Percentiles rank a stretch among this genome's conserved stretches.
phyloP scores from a whole-genome alignment of 2,113 vertebrate genomes.

The Melanostigma gelatinosum region DNA sequence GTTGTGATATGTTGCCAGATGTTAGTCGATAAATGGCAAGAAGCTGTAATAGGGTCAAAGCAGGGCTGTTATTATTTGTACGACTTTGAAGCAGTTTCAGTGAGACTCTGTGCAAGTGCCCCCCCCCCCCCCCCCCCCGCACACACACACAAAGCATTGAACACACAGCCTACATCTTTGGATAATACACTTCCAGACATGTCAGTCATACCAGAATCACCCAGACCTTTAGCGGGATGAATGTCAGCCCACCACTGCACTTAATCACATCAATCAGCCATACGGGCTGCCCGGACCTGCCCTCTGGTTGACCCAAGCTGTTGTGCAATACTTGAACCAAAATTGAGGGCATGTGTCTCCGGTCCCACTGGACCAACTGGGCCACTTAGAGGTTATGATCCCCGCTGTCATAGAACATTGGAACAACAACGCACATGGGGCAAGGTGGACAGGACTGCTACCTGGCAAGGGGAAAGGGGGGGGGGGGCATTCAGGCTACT shows the following conservation, averaged over 20 bases:
- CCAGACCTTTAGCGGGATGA: slow-evolving; percentile 10
- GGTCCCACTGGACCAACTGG: slow-evolving; percentile 59
- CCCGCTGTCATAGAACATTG: slow-evolving; percentile 42
- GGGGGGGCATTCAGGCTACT: background rate
- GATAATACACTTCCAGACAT: slow-evolving; percentile 18
- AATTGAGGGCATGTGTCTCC: slow-evolving; percentile 56
- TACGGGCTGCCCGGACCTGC: slow-evolving; percentile 59
- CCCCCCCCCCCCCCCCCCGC: slow-evolving; percentile 1
- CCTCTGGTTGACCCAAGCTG: slow-evolving; percentile 72
- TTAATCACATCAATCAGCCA: slow-evolving; percentile 62
- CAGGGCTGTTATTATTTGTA: slow-evolving; percentile 4
- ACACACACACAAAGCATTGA: slow-evolving; percentile 12
- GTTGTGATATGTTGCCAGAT: slow-evolving; percentile 30
- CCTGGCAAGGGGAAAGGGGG: background rate
- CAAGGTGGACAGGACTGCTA: slow-evolving; percentile 21
- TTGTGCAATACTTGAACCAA: slow-evolving; percentile 73
- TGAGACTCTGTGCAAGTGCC: background rate
- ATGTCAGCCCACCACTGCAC: slow-evolving; percentile 34
- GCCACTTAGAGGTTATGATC: slow-evolving; percentile 60
- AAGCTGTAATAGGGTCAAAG: slow-evolving; percentile 11
- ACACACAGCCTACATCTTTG: background rate
- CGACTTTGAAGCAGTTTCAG: slow-evolving; percentile 17
- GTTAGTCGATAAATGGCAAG: slow-evolving; percentile 3
- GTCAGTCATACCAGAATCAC: slow-evolving; percentile 18
- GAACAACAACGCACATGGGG: slow-evolving; percentile 39